phyloP scores from a whole-genome alignment of 2,888 invertebrate genomes.

The Mylabris sibirica region DNA sequence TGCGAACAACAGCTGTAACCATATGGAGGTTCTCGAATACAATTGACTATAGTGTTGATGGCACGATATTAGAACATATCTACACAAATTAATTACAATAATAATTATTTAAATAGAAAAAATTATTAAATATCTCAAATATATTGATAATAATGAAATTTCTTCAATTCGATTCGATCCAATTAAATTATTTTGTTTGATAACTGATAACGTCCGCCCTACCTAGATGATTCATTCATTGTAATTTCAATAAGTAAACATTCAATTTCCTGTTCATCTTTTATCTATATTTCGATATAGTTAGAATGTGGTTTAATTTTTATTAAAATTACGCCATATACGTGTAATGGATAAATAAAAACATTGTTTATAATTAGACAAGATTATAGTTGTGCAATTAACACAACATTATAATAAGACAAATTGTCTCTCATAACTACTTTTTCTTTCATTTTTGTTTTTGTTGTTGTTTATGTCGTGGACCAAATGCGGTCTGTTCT shows the following conservation, averaged over 20 bases:
- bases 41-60: conserved; percentile 80
- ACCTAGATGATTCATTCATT: conserved; percentile 30
- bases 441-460: neutral
- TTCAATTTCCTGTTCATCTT: conserved; percentile 29
- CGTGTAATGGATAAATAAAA: neutral
- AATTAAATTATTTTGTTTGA: conserved; percentile 11
- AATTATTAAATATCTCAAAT: neutral
- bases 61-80: conserved; percentile 85
- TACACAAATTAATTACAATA: conserved; percentile 57
- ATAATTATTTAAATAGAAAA: conserved; percentile 14
- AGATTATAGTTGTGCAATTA: neutral
- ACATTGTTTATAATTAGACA: neutral
- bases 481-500: conserved; percentile 27
- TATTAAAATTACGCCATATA: neutral
- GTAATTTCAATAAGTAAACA: conserved; percentile 25
- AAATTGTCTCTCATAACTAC: neutral
- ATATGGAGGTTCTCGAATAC: conserved; percentile 77
- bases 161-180: neutral
- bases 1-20: conserved; percentile 78
- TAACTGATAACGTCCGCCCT: conserved; percentile 24
- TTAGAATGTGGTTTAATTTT: neutral
- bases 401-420: conserved; percentile 3
- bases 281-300: neutral
- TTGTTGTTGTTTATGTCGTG: conserved; percentile 5
- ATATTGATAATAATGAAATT: neutral